Base-by-base conservation (phyloP, 2,888 invertebrate genomes). In the Eumerus sabulonum region DNA sequence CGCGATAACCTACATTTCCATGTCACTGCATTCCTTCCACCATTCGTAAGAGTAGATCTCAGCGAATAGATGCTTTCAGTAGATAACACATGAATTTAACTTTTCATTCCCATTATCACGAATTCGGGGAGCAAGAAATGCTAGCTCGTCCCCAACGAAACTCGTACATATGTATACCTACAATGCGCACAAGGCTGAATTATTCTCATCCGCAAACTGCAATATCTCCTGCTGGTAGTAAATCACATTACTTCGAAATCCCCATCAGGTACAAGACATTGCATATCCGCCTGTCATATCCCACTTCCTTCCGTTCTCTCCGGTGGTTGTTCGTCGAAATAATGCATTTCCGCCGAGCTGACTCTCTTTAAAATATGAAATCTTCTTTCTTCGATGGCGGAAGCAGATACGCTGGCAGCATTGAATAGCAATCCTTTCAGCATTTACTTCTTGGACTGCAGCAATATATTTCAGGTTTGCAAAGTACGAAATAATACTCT, bases 401-500 rank as follows among this genome's bases (percentile, higher is more conserved):
- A 7, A 27, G 7, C 27, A 27, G 7, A 2, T 27, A 27, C 51
- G 7, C 36, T 27, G 56, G 16, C 36, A 72, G 56, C 60, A 14
- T 3, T 12, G 45, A 18, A 36, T 54, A 53, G 11, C 48, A 73
- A 68, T 73, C 57, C 67, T 67, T 67, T 47, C 60, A 63, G 63
- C 56, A 76, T 62, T 71, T 62, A 53, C 56, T 60, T 40, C 76
- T 36, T 42, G 56, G 60, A 72, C 66, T 50, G 72, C 76, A 77
- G 27, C 7, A 27, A 27, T 27, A 27, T n/a, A 72, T 79, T 73
- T 73, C 68, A 79, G 67, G 53, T 79, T 72, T 67, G 73, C 59
- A 73, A 79, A 79, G 77, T 73, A 72, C 73, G 77, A 79, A 73
- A 79, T 73, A 73, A 79, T 79, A 79, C 68, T 76, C 63, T 63